Percentiles rank a stretch among this genome's conserved stretches.
These are phyloP conservation scores for Lycia hirtaria DNA, from an alignment of 2,888 invertebrate species.

Conservation along the genomic window DNA sequence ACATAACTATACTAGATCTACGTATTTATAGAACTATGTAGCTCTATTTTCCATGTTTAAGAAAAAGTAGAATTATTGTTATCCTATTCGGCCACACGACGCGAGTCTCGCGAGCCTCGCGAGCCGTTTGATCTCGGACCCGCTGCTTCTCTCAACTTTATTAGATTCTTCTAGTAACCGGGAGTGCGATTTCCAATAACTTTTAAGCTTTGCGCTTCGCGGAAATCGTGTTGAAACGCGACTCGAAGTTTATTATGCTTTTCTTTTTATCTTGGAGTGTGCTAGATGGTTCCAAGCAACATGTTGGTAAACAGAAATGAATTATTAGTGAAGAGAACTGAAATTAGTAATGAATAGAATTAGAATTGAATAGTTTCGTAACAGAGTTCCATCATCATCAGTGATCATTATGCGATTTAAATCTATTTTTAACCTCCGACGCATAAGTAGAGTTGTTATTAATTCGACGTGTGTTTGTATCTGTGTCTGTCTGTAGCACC, in stretches of 20 bases:
- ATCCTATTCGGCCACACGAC: constrained; percentile 24
- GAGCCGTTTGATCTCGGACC: constrained; percentile 33
- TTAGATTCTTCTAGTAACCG: constrained; percentile 32
- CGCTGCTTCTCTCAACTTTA: constrained; percentile 30
- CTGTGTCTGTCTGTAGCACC: no score
- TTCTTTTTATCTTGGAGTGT: constrained; percentile 10
- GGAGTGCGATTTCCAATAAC: constrained; percentile 38
- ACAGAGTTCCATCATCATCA: no score
- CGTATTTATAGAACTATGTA: no score
- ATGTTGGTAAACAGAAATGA: background rate
- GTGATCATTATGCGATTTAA: no score
- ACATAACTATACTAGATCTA: no score
- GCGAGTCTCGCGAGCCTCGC: constrained; percentile 16
- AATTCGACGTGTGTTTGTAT: no score
- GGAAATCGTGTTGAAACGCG: constrained; percentile 33
- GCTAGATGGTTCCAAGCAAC: background rate
- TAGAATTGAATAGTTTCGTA: no score
- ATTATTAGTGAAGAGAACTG: background rate
- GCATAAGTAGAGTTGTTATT: no score
- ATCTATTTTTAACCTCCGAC: no score
- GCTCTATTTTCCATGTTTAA: background rate
- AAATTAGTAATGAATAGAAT: no score
- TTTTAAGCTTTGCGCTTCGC: constrained; percentile 39
- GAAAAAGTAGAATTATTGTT: background rate
- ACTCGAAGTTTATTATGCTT: constrained; percentile 25